Evolutionary conservation across 2,797 vertebrate genomes (phyloP).

Genomic region (Mus spretus): DNA sequence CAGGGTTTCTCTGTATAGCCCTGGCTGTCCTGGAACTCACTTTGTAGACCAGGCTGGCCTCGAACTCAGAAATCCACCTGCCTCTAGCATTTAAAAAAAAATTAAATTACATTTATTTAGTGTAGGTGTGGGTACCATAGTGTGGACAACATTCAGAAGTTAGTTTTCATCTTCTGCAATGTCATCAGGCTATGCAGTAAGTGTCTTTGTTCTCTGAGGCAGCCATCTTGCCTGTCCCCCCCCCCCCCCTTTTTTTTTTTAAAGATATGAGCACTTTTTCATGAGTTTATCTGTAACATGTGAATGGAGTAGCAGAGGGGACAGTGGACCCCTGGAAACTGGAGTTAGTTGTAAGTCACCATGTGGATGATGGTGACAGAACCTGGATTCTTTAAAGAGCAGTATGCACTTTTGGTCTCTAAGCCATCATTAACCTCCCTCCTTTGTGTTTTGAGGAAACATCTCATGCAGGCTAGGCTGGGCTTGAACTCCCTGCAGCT

Average conservation of each 20-base stretch:
- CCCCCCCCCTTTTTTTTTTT: no score
- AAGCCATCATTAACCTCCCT: background rate
- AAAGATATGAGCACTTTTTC: background rate
- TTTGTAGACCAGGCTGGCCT: no score
- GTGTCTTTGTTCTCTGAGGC: background rate
- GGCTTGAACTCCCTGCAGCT: background rate
- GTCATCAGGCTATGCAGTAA: background rate
- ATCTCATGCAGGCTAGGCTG: background rate
- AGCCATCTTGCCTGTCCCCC: background rate
- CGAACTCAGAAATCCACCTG: no score
- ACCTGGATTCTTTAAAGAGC: background rate
- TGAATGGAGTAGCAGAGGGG: no score
- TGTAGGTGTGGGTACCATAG: background rate
- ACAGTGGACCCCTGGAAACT: background rate
- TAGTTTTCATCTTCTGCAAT: background rate
- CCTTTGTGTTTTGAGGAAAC: background rate
- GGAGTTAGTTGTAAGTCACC: background rate
- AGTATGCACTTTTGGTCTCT: background rate
- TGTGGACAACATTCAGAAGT: background rate
- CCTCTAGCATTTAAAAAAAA: no score
- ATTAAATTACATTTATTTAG: background rate
- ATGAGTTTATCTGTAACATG: background rate
- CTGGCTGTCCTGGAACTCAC: no score
- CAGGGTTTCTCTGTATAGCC: no score
- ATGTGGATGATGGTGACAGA: background rate